A percentile compares a stretch with the other conserved stretches of the same genome.
phyloP scores from a whole-genome alignment of 2,888 invertebrate genomes.

The Linnaemya tessellans region DNA sequence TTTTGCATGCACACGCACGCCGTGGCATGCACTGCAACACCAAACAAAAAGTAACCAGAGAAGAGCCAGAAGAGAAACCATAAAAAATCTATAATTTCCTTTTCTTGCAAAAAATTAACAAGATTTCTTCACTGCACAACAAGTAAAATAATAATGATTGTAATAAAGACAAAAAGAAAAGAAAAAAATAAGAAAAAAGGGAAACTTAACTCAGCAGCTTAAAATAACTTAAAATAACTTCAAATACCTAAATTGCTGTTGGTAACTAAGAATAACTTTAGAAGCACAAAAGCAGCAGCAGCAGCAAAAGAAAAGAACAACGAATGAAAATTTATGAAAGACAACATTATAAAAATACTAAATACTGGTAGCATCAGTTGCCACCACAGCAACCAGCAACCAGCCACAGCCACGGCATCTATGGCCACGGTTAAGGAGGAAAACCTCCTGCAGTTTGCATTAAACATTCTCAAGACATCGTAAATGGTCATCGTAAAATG shows the following conservation, averaged over 20 bases:
- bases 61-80: constrained; percentile 1
- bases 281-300: background rate
- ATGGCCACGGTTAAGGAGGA: background rate
- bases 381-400: constrained; percentile 6
- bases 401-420: background rate
- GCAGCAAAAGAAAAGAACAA: background rate
- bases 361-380: constrained; percentile 40
- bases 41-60: background rate
- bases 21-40: background rate
- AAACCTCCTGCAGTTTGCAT: constrained; percentile 45
- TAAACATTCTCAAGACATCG: constrained; percentile 66
- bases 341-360: constrained; percentile 22
- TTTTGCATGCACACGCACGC: background rate
- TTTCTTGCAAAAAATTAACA: constrained; percentile 27
- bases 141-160: constrained; percentile 38
- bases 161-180: constrained; percentile 18
- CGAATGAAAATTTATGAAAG: background rate
- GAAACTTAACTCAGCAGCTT: constrained; percentile 38
- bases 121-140: constrained; percentile 12
- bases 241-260: constrained; percentile 49
- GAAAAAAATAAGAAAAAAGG: constrained; percentile 24
- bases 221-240: constrained; percentile 64
- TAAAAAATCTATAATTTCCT: constrained; percentile 54
- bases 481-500: constrained; percentile 71
- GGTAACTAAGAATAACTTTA: constrained; percentile 44